Evolutionary conservation across 1,140 invertebrate genomes (phyloP), one percentile per base, ranked within the genome.

Genomic region (Ips nitidus): DNA sequence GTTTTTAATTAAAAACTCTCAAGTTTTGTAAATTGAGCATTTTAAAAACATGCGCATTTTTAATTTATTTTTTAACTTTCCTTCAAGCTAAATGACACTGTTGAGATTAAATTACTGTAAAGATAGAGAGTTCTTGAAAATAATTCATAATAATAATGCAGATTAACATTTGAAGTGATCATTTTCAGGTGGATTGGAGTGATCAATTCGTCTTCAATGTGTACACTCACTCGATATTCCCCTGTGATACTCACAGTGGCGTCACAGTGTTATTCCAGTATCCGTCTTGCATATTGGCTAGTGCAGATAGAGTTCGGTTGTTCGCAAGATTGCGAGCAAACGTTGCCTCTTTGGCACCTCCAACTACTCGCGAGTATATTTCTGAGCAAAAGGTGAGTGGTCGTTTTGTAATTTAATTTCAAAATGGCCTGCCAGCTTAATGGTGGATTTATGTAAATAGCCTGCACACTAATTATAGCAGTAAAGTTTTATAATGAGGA

Each of bases 141-240:
- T 22, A 22, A 22, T 22, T 22, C 22, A 22, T 22, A 22, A 22
- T 22, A 22, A 22, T 22, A 22, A 22, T 22, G 22, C 22, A 22
- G 22, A 22, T 22, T 22, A 22, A 22, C 22, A 22, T 22, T 22
- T 22, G 22, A 22, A 22, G 22, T 22, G 22, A 6, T 58, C 45
- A 45, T 56, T 81, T 84, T 1, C 81, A 91, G 89, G 91, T 90
- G 38, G 88, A 90, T 59, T 92, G 90, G 90, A 92, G 90, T 38
- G 87, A 91, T 60, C 87, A 92, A 77, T 94, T 91, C 75, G 89
- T 91, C 4, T 87, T 94, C 75, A 93, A 92, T 77, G 90, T 94
- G 0, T 88, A 91, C 77, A 90, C 90, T 0, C 85, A 87, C 4
- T 92, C 90, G 56, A 89, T 94, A 63, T 90, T 93, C 73, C 91